These are phyloP conservation scores for Vireo altiloquus DNA, from an alignment of 2,113 vertebrate species.

Conservation along the genomic window DNA sequence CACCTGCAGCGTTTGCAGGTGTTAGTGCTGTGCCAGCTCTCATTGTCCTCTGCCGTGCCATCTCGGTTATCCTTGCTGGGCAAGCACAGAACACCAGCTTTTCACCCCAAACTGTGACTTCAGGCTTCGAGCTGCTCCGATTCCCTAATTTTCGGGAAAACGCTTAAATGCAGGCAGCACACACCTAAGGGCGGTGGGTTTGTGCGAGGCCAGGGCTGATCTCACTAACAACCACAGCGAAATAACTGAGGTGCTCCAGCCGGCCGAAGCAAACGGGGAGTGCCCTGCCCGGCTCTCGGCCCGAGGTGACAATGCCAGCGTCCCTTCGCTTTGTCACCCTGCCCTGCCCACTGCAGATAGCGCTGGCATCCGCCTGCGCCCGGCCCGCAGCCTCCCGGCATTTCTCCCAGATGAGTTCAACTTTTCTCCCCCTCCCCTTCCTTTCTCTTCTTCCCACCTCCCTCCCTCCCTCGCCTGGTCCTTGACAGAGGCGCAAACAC, in stretches of 20 bases:
- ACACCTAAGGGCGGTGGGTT: neutral
- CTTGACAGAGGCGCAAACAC: conserved; percentile 78
- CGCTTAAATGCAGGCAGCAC: neutral
- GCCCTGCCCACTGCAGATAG: neutral
- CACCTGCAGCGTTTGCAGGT: neutral
- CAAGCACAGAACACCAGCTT: neutral
- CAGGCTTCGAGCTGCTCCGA: rapidly evolving
- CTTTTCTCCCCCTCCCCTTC: conserved; percentile 31
- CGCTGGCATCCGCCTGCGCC: neutral
- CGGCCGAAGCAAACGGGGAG: rapidly evolving
- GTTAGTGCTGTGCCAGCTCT: neutral
- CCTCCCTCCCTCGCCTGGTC: conserved; percentile 54
- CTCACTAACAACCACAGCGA: rapidly evolving
- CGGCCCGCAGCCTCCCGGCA: neutral
- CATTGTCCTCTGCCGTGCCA: rapidly evolving
- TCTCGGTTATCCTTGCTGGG: neutral
- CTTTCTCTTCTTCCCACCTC: conserved; percentile 62
- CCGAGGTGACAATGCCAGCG: neutral
- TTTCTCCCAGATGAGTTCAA: conserved; percentile 60
- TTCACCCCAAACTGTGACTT: rapidly evolving
- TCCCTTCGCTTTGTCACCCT: neutral
- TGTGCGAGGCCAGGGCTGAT: neutral
- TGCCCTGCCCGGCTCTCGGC: neutral
- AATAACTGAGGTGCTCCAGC: neutral
- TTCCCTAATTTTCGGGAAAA: neutral